These are phyloP conservation scores for Remorina albescens DNA, from an alignment of 2,797 vertebrate genomes.

Conservation along the genomic window DNA sequence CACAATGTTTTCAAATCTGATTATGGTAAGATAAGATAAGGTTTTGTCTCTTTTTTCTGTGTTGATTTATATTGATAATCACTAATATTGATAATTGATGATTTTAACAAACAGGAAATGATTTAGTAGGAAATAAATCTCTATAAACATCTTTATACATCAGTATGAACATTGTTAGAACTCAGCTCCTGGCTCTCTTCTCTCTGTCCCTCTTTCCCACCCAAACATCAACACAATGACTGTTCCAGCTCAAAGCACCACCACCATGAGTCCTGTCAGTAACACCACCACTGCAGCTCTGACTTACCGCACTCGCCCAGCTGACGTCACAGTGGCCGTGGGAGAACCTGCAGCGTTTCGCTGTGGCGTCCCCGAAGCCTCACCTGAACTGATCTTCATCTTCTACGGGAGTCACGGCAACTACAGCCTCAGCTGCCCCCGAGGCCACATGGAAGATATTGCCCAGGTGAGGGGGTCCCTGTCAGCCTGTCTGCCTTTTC, in stretches of 20 bases:
- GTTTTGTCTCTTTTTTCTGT: too few species aligned
- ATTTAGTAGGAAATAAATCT: background rate
- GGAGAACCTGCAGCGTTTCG: slow-evolving; percentile 63
- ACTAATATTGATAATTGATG: background rate
- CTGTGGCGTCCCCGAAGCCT: slow-evolving; percentile 58
- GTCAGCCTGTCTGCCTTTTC: too few species aligned
- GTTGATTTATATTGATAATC: too few species aligned
- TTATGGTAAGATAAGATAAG: too few species aligned
- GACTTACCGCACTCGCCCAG: slow-evolving; percentile 41
- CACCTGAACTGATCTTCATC: slow-evolving; percentile 52
- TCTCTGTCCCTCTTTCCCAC: background rate
- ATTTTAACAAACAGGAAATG: background rate
- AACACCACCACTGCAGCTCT: background rate
- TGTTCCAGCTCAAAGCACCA: slow-evolving; percentile 41
- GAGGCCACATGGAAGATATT: slow-evolving; percentile 35
- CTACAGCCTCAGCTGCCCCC: slow-evolving; percentile 69
- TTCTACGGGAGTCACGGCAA: slow-evolving; percentile 42
- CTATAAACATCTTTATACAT: background rate
- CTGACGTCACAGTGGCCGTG: slow-evolving; percentile 42
- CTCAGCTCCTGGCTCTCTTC: background rate
- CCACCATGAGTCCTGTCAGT: background rate
- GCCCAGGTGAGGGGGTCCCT: slow-evolving; percentile 54
- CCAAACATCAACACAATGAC: background rate
- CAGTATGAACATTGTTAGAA: background rate
- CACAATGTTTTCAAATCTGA: too few species aligned